Evolutionary conservation across 1,140 invertebrate genomes (phyloP), one percentile per base, ranked within the genome.

Genomic region (Drosophila mauritiana): DNA sequence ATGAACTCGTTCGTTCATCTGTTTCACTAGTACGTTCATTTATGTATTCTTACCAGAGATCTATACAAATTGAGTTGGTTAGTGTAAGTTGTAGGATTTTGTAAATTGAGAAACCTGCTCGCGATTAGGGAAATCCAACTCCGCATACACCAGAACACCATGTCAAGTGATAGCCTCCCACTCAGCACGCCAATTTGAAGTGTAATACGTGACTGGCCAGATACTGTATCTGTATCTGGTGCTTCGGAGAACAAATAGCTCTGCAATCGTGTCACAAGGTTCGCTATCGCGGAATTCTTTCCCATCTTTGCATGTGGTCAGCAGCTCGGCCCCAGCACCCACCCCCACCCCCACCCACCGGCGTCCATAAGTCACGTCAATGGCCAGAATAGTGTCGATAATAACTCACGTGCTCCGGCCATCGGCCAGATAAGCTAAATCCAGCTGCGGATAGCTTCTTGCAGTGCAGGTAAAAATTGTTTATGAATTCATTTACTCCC

Each of bases 401-500:
- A 40, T 56, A 36, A 52, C 62, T 76, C 72, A 75, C 72, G 73
- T 75, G 72, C 73, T 54, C 67, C 52, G 59, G 59, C 64, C 27
- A 68, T 64, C 37, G 64, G 36, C 64, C 37, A 73, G 64, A 68
- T 68, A 68, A 73, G 70, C 45, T 62, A 83, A 69, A 70, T 81
- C 62, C 78, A 69, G 75, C 84, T 83, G 72, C 58, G 43, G 25
- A 46, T 27, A 69, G 55, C 63, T 69, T 72, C 53, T 53, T 79
- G 62, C 61, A 63, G 74, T 61, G 69, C 62, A 58, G 46, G 58
- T 40, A 61, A 68, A 59, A 63, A 40, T 74, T 78, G 69, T 68
- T 72, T 81, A 76, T 78, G 36, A 75, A 75, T 76, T 79, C 65
- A 76, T 82, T 79, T 65, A 76, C 20, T 76, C 42, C 42, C 20